Conservation (phyloP, 2,113 vertebrate species). For the Tragelaphus scriptus region DNA sequence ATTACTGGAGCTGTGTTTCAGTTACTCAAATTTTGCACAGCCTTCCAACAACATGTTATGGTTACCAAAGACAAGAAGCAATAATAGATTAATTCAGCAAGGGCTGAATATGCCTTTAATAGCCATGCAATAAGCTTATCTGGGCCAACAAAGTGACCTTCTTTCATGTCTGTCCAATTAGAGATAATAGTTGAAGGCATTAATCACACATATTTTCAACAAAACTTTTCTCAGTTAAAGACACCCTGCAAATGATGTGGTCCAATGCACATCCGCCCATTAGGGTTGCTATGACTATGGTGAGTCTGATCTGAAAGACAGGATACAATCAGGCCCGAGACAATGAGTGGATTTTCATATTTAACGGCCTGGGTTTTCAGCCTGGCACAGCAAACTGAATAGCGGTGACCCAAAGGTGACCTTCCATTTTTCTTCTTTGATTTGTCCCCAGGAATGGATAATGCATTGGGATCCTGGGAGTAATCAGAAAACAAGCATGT, state of each 20-base stretch:
- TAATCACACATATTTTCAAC: slow-evolving; percentile 74
- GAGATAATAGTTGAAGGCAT: slow-evolving; percentile 76
- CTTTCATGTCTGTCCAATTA: slow-evolving; percentile 78
- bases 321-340: slow-evolving; percentile 66
- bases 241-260: slow-evolving; percentile 62
- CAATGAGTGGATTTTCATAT: slow-evolving; percentile 78
- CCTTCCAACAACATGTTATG: slow-evolving; percentile 68
- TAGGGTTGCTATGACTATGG: slow-evolving; percentile 70
- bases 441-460: slow-evolving; percentile 34
- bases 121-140: slow-evolving; percentile 74
- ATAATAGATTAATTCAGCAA: slow-evolving; percentile 53
- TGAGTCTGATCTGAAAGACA: slow-evolving; percentile 67
- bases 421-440: slow-evolving; percentile 63
- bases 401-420: slow-evolving; percentile 52
- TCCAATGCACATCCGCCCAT: slow-evolving; percentile 59
- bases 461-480: slow-evolving; percentile 39
- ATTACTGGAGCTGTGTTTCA: slow-evolving; percentile 72
- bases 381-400: slow-evolving; percentile 64
- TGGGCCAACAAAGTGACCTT: slow-evolving; percentile 64
- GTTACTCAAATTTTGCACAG: slow-evolving; percentile 73
- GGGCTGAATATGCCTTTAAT: slow-evolving; percentile 64
- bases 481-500: background rate
- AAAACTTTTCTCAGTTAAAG: slow-evolving; percentile 72
- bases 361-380: slow-evolving; percentile 67
- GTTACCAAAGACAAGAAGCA: slow-evolving; percentile 72